Evolutionary conservation across 2,113 vertebrate genomes (phyloP).

Genomic region (Uria aalge): DNA sequence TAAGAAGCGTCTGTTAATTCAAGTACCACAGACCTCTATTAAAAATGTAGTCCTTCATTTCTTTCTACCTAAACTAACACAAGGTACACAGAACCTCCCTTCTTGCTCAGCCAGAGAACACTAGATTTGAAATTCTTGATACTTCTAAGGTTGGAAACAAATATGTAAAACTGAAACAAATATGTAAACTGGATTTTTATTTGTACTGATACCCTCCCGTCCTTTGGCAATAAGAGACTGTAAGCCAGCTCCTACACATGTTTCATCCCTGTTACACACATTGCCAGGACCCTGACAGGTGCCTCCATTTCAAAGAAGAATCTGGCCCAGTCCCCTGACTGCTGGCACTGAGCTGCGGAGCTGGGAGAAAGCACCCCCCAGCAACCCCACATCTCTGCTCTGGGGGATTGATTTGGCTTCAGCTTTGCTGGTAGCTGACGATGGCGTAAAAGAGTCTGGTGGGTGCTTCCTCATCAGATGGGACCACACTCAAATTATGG

Average conservation of each 20-base stretch:
- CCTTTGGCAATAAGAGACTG: not conserved
- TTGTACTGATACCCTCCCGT: not conserved
- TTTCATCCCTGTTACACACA: not conserved
- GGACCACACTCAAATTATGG: no score
- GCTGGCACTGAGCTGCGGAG: not conserved
- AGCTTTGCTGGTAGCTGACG: not conserved
- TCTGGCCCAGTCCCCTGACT: not conserved
- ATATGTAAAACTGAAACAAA: not conserved
- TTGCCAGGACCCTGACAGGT: not conserved
- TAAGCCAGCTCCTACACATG: not conserved
- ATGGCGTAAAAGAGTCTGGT: not conserved
- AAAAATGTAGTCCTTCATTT: not conserved
- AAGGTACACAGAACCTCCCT: not conserved
- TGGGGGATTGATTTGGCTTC: not conserved
- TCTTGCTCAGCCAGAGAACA: not conserved
- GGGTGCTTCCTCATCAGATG: not conserved
- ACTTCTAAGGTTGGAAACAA: not conserved
- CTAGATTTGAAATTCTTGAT: not conserved
- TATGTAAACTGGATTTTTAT: not conserved
- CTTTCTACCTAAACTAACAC: not conserved
- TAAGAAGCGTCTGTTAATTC: constrained; percentile 23
- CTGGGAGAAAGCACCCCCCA: not conserved
- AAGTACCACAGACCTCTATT: constrained; percentile 15
- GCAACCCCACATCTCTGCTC: not conserved
- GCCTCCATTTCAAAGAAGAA: not conserved